Percentiles rank a stretch among this genome's conserved stretches.
phyloP scores from a whole-genome alignment of 2,888 invertebrate species.

The Dicranocentrus wangi region DNA sequence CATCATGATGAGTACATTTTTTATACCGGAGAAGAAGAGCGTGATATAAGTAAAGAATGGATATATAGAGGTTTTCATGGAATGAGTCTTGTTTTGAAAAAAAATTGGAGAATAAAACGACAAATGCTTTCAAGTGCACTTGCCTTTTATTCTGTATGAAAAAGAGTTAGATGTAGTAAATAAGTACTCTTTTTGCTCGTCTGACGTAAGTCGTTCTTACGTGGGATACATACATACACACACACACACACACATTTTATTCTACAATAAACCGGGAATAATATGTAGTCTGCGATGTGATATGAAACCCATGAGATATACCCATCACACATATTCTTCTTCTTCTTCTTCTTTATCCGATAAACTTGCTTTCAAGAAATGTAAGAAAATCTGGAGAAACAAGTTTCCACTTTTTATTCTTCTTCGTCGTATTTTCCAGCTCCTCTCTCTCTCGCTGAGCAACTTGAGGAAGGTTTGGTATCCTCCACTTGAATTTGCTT shows the following conservation, averaged over 20 bases:
- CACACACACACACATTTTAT: neutral
- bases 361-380: neutral
- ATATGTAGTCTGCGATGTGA: no score
- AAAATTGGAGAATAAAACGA: conserved; percentile 47
- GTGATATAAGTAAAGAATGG: conserved; percentile 22
- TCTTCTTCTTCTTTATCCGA: no score
- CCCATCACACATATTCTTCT: no score
- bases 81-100: conserved; percentile 53
- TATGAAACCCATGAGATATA: no score
- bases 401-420: conserved; percentile 63
- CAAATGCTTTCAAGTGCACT: conserved; percentile 60
- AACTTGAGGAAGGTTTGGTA: conserved; percentile 64
- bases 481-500: conserved; percentile 56
- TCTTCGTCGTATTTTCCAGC: conserved; percentile 55
- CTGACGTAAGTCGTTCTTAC: conserved; percentile 18
- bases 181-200: conserved; percentile 31
- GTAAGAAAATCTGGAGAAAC: conserved; percentile 57
- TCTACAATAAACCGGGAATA: no score
- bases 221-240: neutral
- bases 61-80: conserved; percentile 33
- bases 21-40: conserved; percentile 4
- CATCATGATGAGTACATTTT: conserved; percentile 32
- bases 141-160: conserved; percentile 47
- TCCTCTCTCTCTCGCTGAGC: conserved; percentile 55
- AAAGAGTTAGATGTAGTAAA: conserved; percentile 44